Conservation (phyloP, 2,888 invertebrate species). For the Ormyrus pomaceus region DNA sequence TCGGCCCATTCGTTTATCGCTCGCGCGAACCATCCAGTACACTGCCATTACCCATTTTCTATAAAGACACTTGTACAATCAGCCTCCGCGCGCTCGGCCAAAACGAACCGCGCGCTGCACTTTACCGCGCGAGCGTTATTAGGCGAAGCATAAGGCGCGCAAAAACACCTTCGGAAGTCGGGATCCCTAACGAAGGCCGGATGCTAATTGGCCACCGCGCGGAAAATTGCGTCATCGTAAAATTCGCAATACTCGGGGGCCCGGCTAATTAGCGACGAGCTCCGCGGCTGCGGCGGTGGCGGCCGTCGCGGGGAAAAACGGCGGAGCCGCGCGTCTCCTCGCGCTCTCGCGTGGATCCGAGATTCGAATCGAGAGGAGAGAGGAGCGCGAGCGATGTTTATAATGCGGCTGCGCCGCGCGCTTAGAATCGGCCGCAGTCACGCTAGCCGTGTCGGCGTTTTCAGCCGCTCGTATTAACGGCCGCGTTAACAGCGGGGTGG, state of each 20-base stretch:
- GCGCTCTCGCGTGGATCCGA: neutral
- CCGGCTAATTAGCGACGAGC: conserved; percentile 40
- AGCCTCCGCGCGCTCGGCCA: too few species aligned
- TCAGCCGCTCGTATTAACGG: conserved; percentile 38
- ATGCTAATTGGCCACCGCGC: conserved; percentile 37
- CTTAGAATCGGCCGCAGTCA: conserved; percentile 47
- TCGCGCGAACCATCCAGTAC: too few species aligned
- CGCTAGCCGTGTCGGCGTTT: conserved; percentile 37
- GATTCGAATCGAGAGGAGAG: conserved; percentile 16
- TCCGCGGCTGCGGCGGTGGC: neutral
- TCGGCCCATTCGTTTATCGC: too few species aligned
- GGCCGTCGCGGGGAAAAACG: neutral
- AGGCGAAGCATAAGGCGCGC: neutral
- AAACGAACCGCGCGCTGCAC: neutral
- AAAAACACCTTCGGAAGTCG: neutral
- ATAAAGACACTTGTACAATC: too few species aligned
- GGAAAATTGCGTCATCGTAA: conserved; percentile 47
- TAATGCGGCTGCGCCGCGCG: conserved; percentile 11
- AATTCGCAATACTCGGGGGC: conserved; percentile 32
- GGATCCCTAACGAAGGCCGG: conserved; percentile 25
- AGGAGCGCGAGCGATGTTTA: conserved; percentile 15
- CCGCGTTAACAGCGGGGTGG: conserved; percentile 44
- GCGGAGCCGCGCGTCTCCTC: neutral
- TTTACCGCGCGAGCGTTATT: neutral
- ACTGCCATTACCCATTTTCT: too few species aligned